Conservation (phyloP, 2,113 vertebrate species). For the Pelmatolapia mariae region DNA sequence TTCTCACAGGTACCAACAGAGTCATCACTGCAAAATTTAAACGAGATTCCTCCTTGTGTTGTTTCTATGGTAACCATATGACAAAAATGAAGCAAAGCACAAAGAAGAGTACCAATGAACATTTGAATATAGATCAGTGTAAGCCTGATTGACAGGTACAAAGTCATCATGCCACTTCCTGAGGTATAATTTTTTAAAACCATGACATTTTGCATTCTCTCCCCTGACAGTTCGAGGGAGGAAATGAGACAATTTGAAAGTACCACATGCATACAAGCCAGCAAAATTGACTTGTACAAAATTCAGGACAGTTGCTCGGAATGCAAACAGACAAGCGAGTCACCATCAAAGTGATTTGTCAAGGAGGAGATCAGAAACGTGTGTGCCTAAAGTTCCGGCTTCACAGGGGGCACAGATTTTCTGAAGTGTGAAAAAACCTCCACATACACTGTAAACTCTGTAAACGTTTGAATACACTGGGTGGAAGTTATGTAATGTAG, state of each 20-base stretch:
- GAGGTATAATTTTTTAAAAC: slow-evolving; percentile 49
- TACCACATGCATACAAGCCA: background rate
- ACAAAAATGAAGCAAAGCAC: slow-evolving; percentile 30
- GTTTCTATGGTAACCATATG: slow-evolving; percentile 55
- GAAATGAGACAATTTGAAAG: slow-evolving; percentile 34
- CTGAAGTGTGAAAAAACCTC: background rate
- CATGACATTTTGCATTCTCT: slow-evolving; percentile 12
- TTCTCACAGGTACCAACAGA: background rate
- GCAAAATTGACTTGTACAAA: slow-evolving; percentile 25
- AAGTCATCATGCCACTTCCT: slow-evolving; percentile 22
- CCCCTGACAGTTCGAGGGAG: slow-evolving; percentile 12
- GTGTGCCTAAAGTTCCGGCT: slow-evolving; percentile 1
- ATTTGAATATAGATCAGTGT: slow-evolving; percentile 46
- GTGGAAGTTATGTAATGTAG: background rate
- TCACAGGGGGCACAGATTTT: slow-evolving; percentile 14
- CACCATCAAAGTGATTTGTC: slow-evolving; percentile 55
- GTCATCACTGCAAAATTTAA: background rate
- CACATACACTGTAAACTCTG: background rate
- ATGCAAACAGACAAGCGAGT: slow-evolving; percentile 51
- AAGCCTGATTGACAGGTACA: slow-evolving; percentile 44
- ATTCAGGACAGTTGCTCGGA: slow-evolving; percentile 32
- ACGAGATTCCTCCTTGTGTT: background rate
- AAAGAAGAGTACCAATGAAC: slow-evolving; percentile 22
- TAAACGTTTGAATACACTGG: background rate
- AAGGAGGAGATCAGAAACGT: slow-evolving; percentile 1